Base-by-base conservation (phyloP, 2,888 invertebrate species). In the Ochropleura plecta region DNA sequence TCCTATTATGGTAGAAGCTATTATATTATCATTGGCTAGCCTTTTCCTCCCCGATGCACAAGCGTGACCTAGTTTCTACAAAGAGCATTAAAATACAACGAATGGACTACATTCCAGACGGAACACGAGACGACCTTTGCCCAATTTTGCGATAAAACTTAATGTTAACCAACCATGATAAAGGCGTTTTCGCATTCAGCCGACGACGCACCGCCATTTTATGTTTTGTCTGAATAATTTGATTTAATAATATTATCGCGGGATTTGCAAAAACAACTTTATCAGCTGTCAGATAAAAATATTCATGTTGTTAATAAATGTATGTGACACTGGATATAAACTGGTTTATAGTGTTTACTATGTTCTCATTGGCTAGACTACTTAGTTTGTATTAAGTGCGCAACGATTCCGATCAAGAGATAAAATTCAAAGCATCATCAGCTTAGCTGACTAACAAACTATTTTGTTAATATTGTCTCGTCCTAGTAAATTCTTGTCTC, bases 211-310 rank as follows among this genome's bases (percentile, higher is more conserved):
- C 59, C 48, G 63, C 55, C 42, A 64, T 64, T 67, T 68, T 74
- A 60, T 81, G 77, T 85, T 86, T 75, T 85, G 86, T 83, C 82
- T 85, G 76, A 75, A 70, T 78, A 68, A 59, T 72, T 73, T 51
- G 64, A 76, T 74, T 65, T 76, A 76, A 70, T 63, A 64, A 49
- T 64, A 69, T 53, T 73, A 81, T 81, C 73, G 64, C 70, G 60
- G 73, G 49, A 57, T 78, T 84, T 77, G 84, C 85, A 81, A 89
- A 88, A 90, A 90, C 90, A 90, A 84, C 82, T 83, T 88, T 88
- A 90, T 89, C 88, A 84, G 66, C 65, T 71, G 81, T 74, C 69
- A 85, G 88, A 90, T 90, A 89, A 83, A 75, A 76, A 68, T 78
- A 84, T 79, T 73, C 82, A 81, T 85, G 76, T 81, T 83, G 70